A percentile compares a stretch with the other conserved stretches of the same genome.
Conservation (phyloP, 2,888 invertebrate genomes). For the Drosophila parthenogenetica region DNA sequence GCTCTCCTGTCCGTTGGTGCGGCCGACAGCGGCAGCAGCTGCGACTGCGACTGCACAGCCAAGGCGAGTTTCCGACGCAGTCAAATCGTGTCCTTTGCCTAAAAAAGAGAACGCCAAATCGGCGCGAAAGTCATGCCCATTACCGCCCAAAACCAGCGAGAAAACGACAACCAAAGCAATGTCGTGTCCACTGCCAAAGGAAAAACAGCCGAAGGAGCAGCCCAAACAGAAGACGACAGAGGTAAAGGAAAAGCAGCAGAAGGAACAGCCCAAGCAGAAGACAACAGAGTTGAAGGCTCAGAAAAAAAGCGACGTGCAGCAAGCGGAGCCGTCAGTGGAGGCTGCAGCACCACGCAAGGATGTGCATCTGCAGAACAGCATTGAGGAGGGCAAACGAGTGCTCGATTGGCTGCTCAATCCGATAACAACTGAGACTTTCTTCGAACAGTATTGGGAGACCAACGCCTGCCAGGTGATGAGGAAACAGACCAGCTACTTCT, state of each 20-base stretch:
- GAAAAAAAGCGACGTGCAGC: too few relatives aligned
- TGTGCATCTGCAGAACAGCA: conserved; percentile 85
- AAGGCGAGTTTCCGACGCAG: neutral
- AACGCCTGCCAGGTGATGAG: conserved; percentile 90
- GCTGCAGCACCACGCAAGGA: neutral
- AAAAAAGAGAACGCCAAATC: neutral
- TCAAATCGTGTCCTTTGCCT: conserved; percentile 34
- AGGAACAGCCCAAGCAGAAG: neutral
- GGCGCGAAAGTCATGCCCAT: neutral
- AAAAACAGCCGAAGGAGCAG: neutral
- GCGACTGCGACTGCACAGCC: neutral
- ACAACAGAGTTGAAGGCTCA: neutral
- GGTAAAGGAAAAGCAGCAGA: neutral
- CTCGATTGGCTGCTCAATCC: conserved; percentile 92
- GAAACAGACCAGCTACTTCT: conserved; percentile 88
- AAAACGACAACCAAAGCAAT: conserved; percentile 20
- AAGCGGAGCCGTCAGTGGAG: too few relatives aligned
- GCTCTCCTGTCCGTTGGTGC: conserved; percentile 10
- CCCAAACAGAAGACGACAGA: too few relatives aligned
- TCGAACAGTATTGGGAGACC: conserved; percentile 92
- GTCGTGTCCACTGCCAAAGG: neutral
- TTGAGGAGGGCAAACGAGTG: conserved; percentile 87
- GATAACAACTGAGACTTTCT: conserved; percentile 87
- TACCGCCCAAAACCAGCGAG: neutral
- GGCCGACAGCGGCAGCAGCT: neutral